Conservation (phyloP, 2,797 vertebrate species). For the Sebastes hubbsi region DNA sequence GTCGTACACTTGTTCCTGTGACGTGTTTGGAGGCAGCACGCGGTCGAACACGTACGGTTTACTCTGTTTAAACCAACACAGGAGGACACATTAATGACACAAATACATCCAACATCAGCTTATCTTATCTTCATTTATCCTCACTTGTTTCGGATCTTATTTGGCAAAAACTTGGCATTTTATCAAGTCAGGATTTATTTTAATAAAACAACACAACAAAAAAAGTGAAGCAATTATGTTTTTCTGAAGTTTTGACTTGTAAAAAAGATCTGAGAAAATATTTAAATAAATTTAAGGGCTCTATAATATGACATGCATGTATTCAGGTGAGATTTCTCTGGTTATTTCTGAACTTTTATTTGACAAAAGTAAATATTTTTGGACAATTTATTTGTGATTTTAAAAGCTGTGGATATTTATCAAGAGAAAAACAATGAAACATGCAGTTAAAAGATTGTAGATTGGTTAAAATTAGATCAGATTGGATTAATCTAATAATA, state of each 20-base stretch:
- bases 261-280: neutral
- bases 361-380: too few species aligned
- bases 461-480: too few species aligned
- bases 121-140: neutral
- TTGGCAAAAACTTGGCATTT: neutral
- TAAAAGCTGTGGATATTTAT: too few species aligned
- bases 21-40: slow-evolving; percentile 88
- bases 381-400: neutral
- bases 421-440: too few species aligned
- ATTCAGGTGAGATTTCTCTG: neutral
- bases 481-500: too few species aligned
- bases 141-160: neutral
- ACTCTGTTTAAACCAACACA: slow-evolving; percentile 78
- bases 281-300: neutral
- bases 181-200: neutral
- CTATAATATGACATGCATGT: too few species aligned
- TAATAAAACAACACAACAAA: neutral
- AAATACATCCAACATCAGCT: neutral
- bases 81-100: neutral
- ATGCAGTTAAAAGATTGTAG: too few species aligned
- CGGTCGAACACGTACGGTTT: slow-evolving; percentile 91
- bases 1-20: slow-evolving; percentile 91
- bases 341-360: neutral
- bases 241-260: neutral
- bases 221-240: neutral